These are phyloP conservation scores for Calcarius lapponicus DNA, from an alignment of 2,797 vertebrate species.

Conservation along the genomic window DNA sequence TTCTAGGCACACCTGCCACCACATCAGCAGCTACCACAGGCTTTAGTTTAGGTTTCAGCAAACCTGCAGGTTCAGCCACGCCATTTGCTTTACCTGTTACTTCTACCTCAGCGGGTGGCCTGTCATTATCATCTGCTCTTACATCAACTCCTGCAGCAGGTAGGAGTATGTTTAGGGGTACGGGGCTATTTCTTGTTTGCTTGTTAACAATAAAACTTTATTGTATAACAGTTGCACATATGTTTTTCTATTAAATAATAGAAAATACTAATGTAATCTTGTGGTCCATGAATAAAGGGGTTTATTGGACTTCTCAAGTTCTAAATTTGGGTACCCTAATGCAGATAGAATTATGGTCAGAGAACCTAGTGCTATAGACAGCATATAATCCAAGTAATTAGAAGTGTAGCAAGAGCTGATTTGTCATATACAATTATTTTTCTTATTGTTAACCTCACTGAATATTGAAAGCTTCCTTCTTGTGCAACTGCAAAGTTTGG, in stretches of 20 bases:
- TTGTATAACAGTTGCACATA: background rate
- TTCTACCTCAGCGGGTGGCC: constrained; percentile 79
- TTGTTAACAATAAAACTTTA: background rate
- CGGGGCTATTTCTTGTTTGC: background rate
- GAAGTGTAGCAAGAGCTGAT: background rate
- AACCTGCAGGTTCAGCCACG: constrained; percentile 90
- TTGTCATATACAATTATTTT: background rate
- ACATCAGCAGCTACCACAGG: constrained; percentile 82
- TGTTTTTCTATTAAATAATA: too few species aligned
- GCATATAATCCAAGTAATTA: background rate
- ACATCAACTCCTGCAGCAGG: constrained; percentile 81
- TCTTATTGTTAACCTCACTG: background rate
- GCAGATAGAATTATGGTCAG: background rate
- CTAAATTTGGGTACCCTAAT: background rate
- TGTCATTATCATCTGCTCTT: constrained; percentile 87
- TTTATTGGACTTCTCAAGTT: background rate
- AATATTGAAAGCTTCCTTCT: background rate
- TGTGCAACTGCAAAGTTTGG: background rate
- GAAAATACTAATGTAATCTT: background rate
- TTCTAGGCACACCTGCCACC: constrained; percentile 82
- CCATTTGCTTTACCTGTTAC: constrained; percentile 89
- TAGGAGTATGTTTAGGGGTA: background rate
- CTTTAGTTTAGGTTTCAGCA: constrained; percentile 91
- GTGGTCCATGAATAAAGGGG: background rate
- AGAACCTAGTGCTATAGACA: background rate